These are phyloP conservation scores for Turnix velox DNA, from an alignment of 2,113 vertebrate genomes.

Conservation along the genomic window DNA sequence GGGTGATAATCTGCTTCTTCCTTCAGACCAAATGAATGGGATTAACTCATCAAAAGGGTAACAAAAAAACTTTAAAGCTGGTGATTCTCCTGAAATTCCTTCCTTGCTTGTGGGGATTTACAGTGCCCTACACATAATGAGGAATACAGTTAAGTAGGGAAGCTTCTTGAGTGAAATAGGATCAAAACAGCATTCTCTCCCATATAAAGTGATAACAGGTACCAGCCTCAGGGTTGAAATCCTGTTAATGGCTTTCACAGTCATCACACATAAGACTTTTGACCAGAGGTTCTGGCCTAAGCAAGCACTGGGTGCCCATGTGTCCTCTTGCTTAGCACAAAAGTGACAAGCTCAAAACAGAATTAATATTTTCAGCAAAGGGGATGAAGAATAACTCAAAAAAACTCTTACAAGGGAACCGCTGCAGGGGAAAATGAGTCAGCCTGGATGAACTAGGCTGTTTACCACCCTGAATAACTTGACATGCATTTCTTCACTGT, in stretches of 20 bases:
- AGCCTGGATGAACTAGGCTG: constrained; percentile 42
- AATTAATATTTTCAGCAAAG: constrained; percentile 49
- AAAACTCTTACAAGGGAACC: constrained; percentile 40
- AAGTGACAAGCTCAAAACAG: constrained; percentile 41
- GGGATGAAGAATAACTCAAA: constrained; percentile 58
- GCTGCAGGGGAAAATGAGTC: constrained; percentile 50
- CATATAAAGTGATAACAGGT: neutral
- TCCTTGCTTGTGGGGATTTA: neutral
- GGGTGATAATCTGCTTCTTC: neutral
- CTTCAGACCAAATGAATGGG: neutral
- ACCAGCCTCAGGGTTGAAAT: neutral
- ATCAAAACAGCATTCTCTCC: neutral
- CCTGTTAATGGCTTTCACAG: constrained; percentile 19
- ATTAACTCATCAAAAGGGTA: neutral
- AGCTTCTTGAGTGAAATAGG: neutral
- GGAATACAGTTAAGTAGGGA: neutral
- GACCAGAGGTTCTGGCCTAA: constrained; percentile 11
- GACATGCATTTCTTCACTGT: constrained; percentile 35
- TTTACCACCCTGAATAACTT: constrained; percentile 15
- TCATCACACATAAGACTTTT: constrained; percentile 1
- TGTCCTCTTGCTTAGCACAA: constrained; percentile 21
- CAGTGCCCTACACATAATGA: neutral
- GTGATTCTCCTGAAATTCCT: neutral
- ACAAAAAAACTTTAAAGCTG: neutral
- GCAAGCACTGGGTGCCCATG: constrained; percentile 2